Evolutionary conservation across 2,888 invertebrate species (phyloP).

Genomic region (Lissonota sp.): DNA sequence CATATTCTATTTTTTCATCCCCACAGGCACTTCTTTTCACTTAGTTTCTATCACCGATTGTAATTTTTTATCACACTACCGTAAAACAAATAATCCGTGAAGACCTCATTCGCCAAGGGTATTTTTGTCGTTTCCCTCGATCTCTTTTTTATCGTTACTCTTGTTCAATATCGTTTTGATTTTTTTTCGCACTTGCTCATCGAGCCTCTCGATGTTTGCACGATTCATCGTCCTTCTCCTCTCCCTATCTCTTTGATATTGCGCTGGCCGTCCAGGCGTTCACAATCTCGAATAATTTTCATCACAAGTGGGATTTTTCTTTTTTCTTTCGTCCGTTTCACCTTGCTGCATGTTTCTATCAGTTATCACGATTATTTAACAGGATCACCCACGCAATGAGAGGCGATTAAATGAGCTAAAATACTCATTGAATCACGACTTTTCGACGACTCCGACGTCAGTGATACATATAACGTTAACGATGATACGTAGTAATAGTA

Average conservation of each 20-base stretch:
- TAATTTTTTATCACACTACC: constrained; percentile 6
- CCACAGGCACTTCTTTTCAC: neutral
- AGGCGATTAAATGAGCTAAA: neutral
- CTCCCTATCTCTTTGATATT: neutral
- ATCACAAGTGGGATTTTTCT: neutral
- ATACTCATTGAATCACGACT: constrained; percentile 33
- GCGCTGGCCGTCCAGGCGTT: neutral
- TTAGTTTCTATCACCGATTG: neutral
- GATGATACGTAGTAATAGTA: neutral
- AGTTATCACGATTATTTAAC: neutral
- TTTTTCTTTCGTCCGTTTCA: constrained; percentile 9
- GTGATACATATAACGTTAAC: neutral
- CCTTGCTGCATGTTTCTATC: neutral
- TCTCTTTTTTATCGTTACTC: neutral
- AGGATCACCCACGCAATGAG: neutral
- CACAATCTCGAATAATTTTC: neutral
- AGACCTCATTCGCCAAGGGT: neutral
- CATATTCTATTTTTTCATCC: constrained; percentile 9
- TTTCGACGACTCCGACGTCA: constrained; percentile 23
- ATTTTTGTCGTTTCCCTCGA: neutral
- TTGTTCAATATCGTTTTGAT: constrained; percentile 9
- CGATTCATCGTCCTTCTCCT: constrained; percentile 41
- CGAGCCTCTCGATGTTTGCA: constrained; percentile 10
- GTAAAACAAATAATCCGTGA: neutral
- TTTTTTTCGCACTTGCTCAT: constrained; percentile 3